Evolutionary conservation across 2,113 vertebrate species (phyloP).

Genomic region (Mirza zaza): DNA sequence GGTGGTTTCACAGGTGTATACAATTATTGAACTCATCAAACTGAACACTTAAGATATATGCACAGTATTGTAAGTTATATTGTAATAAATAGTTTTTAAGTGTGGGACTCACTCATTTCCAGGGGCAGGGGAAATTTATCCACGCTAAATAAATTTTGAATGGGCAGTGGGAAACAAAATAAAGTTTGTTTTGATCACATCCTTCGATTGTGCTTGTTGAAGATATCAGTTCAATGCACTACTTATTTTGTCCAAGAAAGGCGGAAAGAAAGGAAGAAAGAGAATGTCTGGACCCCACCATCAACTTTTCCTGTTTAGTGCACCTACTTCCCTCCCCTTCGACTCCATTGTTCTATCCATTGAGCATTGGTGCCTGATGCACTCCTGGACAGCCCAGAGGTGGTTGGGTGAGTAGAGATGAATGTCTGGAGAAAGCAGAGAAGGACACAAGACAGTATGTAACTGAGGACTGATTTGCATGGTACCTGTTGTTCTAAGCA

Average conservation of each 20-base stretch:
- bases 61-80: not conserved
- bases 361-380: not conserved
- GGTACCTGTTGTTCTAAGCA: not conserved
- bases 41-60: not conserved
- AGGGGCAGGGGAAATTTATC: not conserved
- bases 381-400: not conserved
- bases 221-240: constrained; percentile 12
- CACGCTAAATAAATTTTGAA: not conserved
- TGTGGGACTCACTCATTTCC: not conserved
- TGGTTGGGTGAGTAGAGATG: not conserved
- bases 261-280: not conserved
- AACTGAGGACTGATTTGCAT: not conserved
- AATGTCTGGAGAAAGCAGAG: not conserved
- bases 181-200: constrained; percentile 20
- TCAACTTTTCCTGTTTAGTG: not conserved
- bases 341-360: not conserved
- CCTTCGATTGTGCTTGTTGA: constrained; percentile 28
- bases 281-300: not conserved
- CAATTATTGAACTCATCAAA: not conserved
- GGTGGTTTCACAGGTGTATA: not conserved
- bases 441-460: not conserved
- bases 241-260: constrained; percentile 26
- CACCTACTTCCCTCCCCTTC: not conserved
- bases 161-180: not conserved
- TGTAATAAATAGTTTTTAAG: not conserved